Conservation (phyloP, 1,140 invertebrate genomes). For the Sminthurides bifidus region DNA sequence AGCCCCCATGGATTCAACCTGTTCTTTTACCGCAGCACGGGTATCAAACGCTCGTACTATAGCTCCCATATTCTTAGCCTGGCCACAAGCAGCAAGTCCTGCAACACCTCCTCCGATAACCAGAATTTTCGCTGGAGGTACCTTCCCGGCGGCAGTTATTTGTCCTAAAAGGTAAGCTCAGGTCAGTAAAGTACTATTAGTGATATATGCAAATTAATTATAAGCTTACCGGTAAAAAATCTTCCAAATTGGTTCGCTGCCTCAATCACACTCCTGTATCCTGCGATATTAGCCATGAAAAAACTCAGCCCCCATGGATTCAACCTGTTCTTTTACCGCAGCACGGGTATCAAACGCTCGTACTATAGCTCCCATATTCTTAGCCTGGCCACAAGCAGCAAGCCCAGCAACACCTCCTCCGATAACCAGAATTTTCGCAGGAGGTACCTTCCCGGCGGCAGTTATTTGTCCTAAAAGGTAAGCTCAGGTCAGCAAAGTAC, state of each 20-base stretch:
- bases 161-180: conserved; percentile 49
- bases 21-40: conserved; percentile 63
- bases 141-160: conserved; percentile 73
- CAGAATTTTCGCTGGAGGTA: conserved; percentile 71
- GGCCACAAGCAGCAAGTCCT: conserved; percentile 69
- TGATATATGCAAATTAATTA: conserved; percentile 9
- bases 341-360: conserved; percentile 74
- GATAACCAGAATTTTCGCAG: conserved; percentile 73
- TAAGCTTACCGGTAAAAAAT: conserved; percentile 66
- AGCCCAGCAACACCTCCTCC: conserved; percentile 80
- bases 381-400: conserved; percentile 70
- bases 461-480: conserved; percentile 40
- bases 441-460: conserved; percentile 73
- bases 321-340: conserved; percentile 72
- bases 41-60: conserved; percentile 80
- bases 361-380: conserved; percentile 79
- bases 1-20: conserved; percentile 72
- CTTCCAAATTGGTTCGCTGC: conserved; percentile 77
- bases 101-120: conserved; percentile 82
- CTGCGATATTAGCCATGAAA: conserved; percentile 86
- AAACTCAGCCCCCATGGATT: conserved; percentile 53
- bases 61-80: conserved; percentile 78
- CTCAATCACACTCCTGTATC: conserved; percentile 79
- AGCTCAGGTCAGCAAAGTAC: conserved; percentile 42
- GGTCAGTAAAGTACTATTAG: not conserved